Base-by-base conservation (phyloP, 2,113 vertebrate species). In the Callionymus lyra region DNA sequence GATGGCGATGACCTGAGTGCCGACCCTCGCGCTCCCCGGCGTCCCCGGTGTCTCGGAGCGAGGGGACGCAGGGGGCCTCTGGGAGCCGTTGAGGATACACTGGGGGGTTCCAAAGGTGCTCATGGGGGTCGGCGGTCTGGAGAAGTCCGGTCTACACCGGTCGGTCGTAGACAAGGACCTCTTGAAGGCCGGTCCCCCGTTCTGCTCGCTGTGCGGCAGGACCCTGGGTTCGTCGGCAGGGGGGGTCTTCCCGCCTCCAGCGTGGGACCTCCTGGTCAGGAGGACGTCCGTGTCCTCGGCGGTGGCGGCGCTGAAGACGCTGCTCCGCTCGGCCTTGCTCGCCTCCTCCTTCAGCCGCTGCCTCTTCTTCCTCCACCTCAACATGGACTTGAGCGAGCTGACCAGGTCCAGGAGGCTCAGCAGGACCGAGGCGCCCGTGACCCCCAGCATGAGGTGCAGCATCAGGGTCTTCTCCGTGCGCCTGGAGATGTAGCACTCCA, bases 401-500 rank as follows among this genome's bases (percentile, higher is more conserved):
- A 38, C 2, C 41, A 77, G 47, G 38, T 77, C 70, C 1, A 41
- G 6, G 13, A 63, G 1, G 37, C 74, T 73, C 1, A 73, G 37
- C 37, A 73, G 57, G 1, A 65, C 6, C 6, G 70, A 77, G 27
- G 60, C 4, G 6, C 45, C 34, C 11, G 52, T 19, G 0, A 63
- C 13, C 0, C 36, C 59, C 31, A 71, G 58, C 74, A 63, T 73
- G 33, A 71, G 38, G 50, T 55, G 38, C 8, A 73, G 70, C 66
- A 73, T 77, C 0, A 73, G 9, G 12, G 42, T 68, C 58, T 77
- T 77, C 34, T 77, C 74, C 0, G 63, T 34, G 0, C 60, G 64
- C 13, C 59, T 65, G 35, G 74, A 73, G 56, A 63, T 10, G 44
- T 58, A 77, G 58, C 74, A 77, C 3, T 73, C 54, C 0, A 73